Evolutionary conservation across 2,797 vertebrate species (phyloP), one percentile per base, ranked within the genome.

Genomic region (Adrianichthys oophorus): DNA sequence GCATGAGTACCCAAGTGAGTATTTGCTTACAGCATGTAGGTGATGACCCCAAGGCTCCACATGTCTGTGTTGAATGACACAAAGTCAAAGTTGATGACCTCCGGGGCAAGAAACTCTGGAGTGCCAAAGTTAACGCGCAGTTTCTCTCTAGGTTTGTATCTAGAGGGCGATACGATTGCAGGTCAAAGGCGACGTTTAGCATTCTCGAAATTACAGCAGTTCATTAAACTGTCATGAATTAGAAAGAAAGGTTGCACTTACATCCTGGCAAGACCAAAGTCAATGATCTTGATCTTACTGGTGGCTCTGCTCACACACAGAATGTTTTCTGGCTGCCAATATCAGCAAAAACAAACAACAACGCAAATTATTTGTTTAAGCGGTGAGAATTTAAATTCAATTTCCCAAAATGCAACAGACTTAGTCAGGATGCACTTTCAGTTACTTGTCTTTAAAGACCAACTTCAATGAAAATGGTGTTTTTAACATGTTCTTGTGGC

Each of bases 1-100:
- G 55, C 4, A 5, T 24, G 29, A 16, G 47, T 7, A 2, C 42
- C 15, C 24, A 26, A 58, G 15, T 32, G 46, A 32, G 21, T 40
- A 17, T 57, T 45, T 74, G 89, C 96, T 95, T 88, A 99, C 98
- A 99, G 92, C 98, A 99, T 99, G 68, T 98, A 99, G 41, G 95
- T 89, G 41, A 99, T 99, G 74, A 99, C 95, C 0, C 98, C 98
- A 15, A 99, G 84, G 52, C 96, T 98, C 98, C 97, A 99, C 98
- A 98, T 98, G 90, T 99, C 98, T 0, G 97, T 99, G 81, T 96
- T 93, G 84, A 96, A 99, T 0, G 98, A 99, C 72, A 98, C 98
- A 73, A 94, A 98, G 62, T 99, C 98, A 1, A 95, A 99, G 88
- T 95, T 98, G 83, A 99, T 90, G 56, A 99, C 92, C 86, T 99